phyloP scores from a whole-genome alignment of 2,113 vertebrate species.

The Cyanoderma ruficeps region DNA sequence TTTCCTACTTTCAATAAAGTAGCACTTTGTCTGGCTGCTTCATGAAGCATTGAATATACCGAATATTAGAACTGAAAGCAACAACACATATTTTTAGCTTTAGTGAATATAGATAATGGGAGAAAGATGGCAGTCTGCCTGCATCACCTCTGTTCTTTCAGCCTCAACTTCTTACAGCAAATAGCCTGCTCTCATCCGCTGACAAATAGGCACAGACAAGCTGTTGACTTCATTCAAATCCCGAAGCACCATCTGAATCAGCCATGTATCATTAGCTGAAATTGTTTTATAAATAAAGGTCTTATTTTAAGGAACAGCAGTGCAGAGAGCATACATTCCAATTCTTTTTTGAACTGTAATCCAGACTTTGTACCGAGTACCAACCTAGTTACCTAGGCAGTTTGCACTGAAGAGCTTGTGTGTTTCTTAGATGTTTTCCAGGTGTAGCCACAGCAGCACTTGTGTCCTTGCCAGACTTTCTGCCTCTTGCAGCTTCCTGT shows the following conservation, averaged over 20 bases:
- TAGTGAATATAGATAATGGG: background rate
- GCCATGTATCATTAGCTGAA: background rate
- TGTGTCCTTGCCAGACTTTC: background rate
- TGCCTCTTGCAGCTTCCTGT: background rate
- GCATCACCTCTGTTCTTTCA: background rate
- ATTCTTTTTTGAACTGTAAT: background rate
- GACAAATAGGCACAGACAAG: background rate
- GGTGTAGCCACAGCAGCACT: background rate
- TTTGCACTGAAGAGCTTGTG: background rate
- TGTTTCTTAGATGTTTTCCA: background rate
- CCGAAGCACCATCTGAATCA: background rate
- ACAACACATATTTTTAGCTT: background rate
- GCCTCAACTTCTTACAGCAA: background rate
- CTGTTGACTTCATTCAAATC: background rate
- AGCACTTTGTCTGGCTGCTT: background rate
- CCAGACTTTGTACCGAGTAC: background rate
- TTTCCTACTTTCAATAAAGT: background rate
- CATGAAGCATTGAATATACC: background rate
- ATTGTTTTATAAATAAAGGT: background rate
- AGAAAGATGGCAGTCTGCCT: background rate
- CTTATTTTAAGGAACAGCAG: background rate
- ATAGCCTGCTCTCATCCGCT: background rate
- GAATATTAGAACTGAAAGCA: background rate
- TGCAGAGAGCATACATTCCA: background rate
- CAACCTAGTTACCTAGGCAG: background rate